phyloP scores from a whole-genome alignment of 2,888 invertebrate genomes.

The Rotaria magnacalcarata region DNA sequence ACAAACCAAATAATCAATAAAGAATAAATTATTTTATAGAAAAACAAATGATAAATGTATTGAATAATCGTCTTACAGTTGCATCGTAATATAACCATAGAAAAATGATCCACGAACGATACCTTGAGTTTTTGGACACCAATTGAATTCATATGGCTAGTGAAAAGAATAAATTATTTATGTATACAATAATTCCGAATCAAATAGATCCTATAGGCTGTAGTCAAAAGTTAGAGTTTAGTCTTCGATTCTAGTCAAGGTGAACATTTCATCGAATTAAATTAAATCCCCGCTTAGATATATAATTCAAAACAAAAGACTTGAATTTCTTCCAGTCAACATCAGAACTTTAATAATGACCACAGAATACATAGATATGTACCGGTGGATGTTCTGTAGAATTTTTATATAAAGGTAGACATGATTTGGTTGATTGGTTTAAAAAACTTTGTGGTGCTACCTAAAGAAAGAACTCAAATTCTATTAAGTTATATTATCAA shows the following conservation, averaged over 20 bases:
- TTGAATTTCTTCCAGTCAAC: too few species aligned
- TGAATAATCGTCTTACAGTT: constrained; percentile 12
- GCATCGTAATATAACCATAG: constrained; percentile 41
- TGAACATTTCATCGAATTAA: too few species aligned
- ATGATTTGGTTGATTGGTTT: background rate
- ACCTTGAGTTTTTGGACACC: constrained; percentile 41
- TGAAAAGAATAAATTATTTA: background rate
- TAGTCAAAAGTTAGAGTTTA: too few species aligned
- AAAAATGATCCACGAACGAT: constrained; percentile 41
- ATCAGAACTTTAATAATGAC: too few species aligned
- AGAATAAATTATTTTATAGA: too few species aligned
- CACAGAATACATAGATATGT: background rate
- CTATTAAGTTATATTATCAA: too few species aligned
- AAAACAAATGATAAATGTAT: background rate
- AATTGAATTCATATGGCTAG: constrained; percentile 35
- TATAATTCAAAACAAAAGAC: too few species aligned
- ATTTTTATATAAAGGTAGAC: background rate
- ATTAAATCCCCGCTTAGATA: too few species aligned
- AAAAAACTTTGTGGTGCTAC: constrained; percentile 1
- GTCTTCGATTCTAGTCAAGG: too few species aligned
- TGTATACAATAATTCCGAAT: background rate
- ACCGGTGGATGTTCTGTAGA: background rate
- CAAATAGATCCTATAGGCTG: too few species aligned
- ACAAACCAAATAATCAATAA: background rate
- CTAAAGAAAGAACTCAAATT: background rate